Base-by-base conservation (phyloP, 2,888 invertebrate species). In the Nephrotoma flavescens region DNA sequence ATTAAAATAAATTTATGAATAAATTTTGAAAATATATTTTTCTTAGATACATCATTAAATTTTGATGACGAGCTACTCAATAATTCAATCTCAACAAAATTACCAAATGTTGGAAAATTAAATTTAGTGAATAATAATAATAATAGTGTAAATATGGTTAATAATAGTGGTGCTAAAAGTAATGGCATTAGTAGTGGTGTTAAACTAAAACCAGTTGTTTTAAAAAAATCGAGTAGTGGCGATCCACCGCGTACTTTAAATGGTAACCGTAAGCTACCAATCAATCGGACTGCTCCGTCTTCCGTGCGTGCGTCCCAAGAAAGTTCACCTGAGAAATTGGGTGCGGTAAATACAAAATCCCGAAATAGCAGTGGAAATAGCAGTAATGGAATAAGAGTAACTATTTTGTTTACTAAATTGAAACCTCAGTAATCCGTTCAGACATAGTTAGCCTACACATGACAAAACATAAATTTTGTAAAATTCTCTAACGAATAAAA, bases 141-240 rank as follows among this genome's bases (percentile, higher is more conserved):
- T 86, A 87, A 45, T 71, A 87, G 83, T 6, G 87, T 88, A 6
- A 41, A 86, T n/a, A 86, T 87, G 1, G 86, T 86, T n/a, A 87
- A 87, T 12, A 88, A 87, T n/a, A 89, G 89, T 83, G 88, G 88
- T 42, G 89, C 89, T 6, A 44, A 31, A 44, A 44, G n/a, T 41
- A 47, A 19, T 86, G 41, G n/a, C 47, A 86, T 84, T 83, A 85
- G 42, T 31, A 44, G 41, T 83, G 57, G 45, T 31, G 42, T 86
- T 31, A 90, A 90, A 87, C 87, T 92, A 4, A 91, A 91, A 87
- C 91, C 91, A 2, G 90, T 91, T 71, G 87, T 91, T n/a, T 90
- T 90, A 2, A 88, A 87, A 41, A 90, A 90, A 87, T 91, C 90
- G 87, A 89, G 90, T 2, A 90, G 91, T 4, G 88, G 88, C 11